Evolutionary conservation across 2,888 invertebrate genomes (phyloP).

Genomic region (Drosophila demipolita): DNA sequence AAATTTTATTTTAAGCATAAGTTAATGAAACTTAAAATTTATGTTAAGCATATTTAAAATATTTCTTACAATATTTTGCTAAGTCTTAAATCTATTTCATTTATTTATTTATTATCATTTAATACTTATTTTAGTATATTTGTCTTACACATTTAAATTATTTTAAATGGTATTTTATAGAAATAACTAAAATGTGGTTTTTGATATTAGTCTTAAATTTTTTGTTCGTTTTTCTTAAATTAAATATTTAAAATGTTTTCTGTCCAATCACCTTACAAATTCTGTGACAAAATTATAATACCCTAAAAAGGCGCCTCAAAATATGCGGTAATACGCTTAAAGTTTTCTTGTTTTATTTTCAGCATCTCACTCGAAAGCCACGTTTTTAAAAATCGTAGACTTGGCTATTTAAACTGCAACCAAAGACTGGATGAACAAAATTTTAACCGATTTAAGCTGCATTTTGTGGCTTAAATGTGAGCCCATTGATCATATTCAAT

Average conservation of each 20-base stretch:
- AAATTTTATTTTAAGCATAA: no score
- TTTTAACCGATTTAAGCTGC: constrained; percentile 21
- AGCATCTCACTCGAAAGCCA: constrained; percentile 40
- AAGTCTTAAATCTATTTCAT: background rate
- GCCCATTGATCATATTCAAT: constrained; percentile 47
- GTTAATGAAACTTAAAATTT: background rate
- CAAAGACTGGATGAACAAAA: constrained; percentile 7
- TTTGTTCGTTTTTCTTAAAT: no score
- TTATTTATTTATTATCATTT: background rate
- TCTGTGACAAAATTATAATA: background rate
- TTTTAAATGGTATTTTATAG: background rate
- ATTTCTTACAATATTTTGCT: background rate
- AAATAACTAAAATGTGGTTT: background rate
- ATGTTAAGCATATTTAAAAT: background rate
- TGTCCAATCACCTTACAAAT: background rate
- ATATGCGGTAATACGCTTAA: constrained; percentile 42
- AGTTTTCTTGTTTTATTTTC: constrained; percentile 30
- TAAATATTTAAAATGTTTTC: background rate
- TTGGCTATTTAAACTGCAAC: constrained; percentile 44
- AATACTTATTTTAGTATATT: background rate
- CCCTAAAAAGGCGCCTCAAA: background rate
- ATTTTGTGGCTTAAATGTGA: constrained; percentile 14
- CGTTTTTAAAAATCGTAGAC: constrained; percentile 7
- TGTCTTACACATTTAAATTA: background rate
- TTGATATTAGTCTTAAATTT: background rate